Evolutionary conservation across 2,797 vertebrate species (phyloP).

Genomic region (Platyrinchus mystaceus): DNA sequence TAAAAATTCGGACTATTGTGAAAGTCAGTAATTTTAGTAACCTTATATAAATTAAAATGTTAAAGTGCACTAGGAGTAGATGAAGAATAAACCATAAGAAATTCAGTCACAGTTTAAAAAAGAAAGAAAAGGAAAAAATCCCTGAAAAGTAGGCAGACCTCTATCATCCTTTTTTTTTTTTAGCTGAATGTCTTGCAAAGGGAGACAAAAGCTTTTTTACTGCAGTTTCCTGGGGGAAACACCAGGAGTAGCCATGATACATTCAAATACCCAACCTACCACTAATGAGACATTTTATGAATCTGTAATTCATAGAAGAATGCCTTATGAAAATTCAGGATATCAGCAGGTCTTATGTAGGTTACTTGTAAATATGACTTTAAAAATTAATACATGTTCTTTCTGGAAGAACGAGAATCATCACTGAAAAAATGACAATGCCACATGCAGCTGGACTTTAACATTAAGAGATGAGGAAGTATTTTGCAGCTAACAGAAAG

Average conservation of each 20-base stretch:
- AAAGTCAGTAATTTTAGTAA: neutral
- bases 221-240: neutral
- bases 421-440: neutral
- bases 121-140: neutral
- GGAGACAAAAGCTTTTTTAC: neutral
- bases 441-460: neutral
- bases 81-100: neutral
- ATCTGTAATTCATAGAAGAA: neutral
- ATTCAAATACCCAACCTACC: neutral
- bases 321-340: neutral
- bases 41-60: neutral
- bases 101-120: neutral
- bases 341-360: neutral
- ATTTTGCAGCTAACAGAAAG: neutral
- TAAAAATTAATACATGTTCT: constrained; percentile 3
- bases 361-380: constrained; percentile 1
- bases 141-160: neutral
- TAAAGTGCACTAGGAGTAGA: neutral
- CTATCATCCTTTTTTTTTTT: neutral
- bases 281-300: neutral
- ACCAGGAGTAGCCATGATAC: neutral
- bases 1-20: neutral
- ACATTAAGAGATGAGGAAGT: neutral
- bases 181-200: neutral
- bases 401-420: neutral